Percentiles rank a stretch among this genome's conserved stretches.
Conservation (phyloP, 2,113 vertebrate species). For the Leptocoma aspasia region DNA sequence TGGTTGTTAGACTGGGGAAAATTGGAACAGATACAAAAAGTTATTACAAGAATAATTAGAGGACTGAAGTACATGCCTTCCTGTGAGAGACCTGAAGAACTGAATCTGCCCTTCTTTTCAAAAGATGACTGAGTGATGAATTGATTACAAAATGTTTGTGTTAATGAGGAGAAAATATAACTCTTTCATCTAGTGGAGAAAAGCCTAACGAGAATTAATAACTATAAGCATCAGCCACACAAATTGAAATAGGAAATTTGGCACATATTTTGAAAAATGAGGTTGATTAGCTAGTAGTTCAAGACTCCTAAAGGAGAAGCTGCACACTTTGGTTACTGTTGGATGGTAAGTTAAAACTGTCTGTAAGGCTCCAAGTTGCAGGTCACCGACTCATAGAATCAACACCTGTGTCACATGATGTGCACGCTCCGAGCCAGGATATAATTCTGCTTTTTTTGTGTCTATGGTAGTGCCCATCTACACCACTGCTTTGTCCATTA, state of each 20-base stretch:
- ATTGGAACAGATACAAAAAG: not conserved
- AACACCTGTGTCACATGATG: rapidly evolving
- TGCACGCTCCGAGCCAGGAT: not conserved
- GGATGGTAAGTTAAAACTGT: not conserved
- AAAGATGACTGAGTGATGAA: not conserved
- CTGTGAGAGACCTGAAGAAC: not conserved
- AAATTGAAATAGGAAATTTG: not conserved
- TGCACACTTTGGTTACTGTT: not conserved
- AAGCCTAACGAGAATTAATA: not conserved
- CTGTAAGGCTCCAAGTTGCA: not conserved
- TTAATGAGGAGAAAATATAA: slow-evolving; percentile 28
- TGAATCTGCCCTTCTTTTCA: not conserved
- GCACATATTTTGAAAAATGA: not conserved
- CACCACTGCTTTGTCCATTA: not conserved
- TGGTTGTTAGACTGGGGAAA: not conserved
- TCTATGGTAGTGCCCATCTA: not conserved
- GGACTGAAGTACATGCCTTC: not conserved
- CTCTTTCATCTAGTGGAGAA: not conserved
- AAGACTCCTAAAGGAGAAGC: not conserved
- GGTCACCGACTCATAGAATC: not conserved
- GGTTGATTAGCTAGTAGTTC: not conserved
- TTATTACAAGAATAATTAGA: not conserved
- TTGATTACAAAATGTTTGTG: not conserved
- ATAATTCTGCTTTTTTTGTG: not conserved
- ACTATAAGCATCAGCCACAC: not conserved